A percentile compares a stretch with the other conserved stretches of the same genome.
Conservation (phyloP, 2,113 vertebrate species). For the Forbesichthys papilliferus region DNA sequence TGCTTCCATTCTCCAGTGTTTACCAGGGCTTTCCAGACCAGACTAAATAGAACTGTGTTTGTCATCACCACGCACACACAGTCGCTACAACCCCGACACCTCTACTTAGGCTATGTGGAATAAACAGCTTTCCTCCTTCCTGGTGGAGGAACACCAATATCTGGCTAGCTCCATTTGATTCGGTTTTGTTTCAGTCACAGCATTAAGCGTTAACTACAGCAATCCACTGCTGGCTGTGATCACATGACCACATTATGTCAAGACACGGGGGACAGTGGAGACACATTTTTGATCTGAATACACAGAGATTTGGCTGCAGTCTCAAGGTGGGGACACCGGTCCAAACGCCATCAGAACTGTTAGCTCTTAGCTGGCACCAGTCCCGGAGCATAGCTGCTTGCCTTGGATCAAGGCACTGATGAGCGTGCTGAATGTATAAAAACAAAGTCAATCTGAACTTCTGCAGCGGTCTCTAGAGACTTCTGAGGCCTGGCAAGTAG, state of each 20-base stretch:
- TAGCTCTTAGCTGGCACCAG: constrained; percentile 38
- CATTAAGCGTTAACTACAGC: constrained; percentile 53
- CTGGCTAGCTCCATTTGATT: constrained; percentile 35
- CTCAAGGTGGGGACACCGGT: constrained; percentile 49
- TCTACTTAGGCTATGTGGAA: constrained; percentile 67
- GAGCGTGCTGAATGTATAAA: constrained; percentile 28
- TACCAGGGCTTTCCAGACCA: constrained; percentile 60
- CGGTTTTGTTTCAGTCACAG: constrained; percentile 23
- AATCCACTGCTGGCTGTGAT: constrained; percentile 57
- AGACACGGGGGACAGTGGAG: constrained; percentile 63
- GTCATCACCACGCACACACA: constrained; percentile 64
- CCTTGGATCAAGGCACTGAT: constrained; percentile 1
- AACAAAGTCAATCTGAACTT: constrained; percentile 61
- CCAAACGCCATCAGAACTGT: constrained; percentile 26
- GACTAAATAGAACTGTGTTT: constrained; percentile 73
- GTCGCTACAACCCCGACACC: constrained; percentile 61
- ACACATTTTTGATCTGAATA: constrained; percentile 62
- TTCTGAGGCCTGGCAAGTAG: constrained; percentile 55
- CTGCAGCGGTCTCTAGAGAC: constrained; percentile 48
- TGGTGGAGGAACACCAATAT: constrained; percentile 62
- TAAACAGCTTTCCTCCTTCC: constrained; percentile 74
- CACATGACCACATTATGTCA: constrained; percentile 68
- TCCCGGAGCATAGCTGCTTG: constrained; percentile 19
- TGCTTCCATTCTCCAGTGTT: constrained; percentile 67
- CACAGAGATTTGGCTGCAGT: constrained; percentile 63